phyloP scores from a whole-genome alignment of 2,888 invertebrate genomes.

The Gnatocerus cornutus region DNA sequence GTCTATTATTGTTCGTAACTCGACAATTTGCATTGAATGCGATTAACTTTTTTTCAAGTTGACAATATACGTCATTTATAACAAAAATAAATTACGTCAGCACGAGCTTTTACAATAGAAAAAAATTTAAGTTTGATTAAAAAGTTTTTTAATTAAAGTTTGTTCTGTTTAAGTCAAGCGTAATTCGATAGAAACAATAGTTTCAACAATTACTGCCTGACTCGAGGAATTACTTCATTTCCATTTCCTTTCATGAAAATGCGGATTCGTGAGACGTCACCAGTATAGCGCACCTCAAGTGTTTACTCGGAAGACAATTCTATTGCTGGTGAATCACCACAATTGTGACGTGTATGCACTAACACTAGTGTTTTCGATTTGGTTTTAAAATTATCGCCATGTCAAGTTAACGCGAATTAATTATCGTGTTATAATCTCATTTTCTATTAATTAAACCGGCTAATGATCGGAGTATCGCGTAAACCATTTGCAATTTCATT shows the following conservation, averaged over 20 bases:
- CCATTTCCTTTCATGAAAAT: constrained; percentile 11
- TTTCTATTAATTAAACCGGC: constrained; percentile 33
- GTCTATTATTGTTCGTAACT: constrained; percentile 15
- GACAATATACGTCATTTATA: constrained; percentile 26
- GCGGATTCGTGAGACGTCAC: neutral
- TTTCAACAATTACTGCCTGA: constrained; percentile 21
- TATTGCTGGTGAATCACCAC: neutral
- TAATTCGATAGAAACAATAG: constrained; percentile 38
- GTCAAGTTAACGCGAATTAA: constrained; percentile 23
- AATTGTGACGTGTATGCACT: neutral
- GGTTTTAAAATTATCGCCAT: constrained; percentile 8
- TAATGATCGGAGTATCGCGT: constrained; percentile 37
- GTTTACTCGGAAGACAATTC: neutral
- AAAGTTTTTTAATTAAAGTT: constrained; percentile 44
- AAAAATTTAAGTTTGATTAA: constrained; percentile 40
- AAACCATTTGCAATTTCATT: constrained; percentile 34
- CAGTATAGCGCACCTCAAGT: neutral
- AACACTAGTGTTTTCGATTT: neutral
- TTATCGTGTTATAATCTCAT: constrained; percentile 28
- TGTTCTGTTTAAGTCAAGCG: constrained; percentile 28
- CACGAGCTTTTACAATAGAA: constrained; percentile 7
- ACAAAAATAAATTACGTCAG: constrained; percentile 23
- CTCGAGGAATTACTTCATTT: constrained; percentile 25
- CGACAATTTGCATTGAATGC: constrained; percentile 33
- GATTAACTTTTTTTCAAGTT: constrained; percentile 10